Base-by-base conservation (phyloP, 2,113 vertebrate genomes). In the Leucosticte australis region DNA sequence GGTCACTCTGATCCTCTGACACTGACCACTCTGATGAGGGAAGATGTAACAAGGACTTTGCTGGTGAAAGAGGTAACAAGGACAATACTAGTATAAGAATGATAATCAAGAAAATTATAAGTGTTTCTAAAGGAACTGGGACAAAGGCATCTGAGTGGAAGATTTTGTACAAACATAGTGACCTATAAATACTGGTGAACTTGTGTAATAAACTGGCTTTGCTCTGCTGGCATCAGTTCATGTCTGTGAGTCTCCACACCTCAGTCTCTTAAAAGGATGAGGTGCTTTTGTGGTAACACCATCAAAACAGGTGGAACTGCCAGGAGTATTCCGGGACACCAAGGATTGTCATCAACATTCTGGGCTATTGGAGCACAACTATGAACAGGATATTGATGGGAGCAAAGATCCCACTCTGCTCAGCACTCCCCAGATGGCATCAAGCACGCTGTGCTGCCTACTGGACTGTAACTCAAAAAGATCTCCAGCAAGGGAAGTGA, bases 11-110 rank as follows among this genome's bases (percentile, higher is more conserved):
- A 69, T 19, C 14, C 27, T 16, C 27, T 50, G 46, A 37, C 0
- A 0, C n/a, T 37, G n/a, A 22, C 35, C 1, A 3, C 35, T 70
- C 49, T 52, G 49, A 70, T 0, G 2, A 52, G 68, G 46, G 49
- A 23, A 52, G 20, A 52, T 39, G 12, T 23, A 23, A 50, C 47
- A 52, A 70, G 35, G 35, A 23, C 6, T 52, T 52, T 52, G 49
- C 27, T 52, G 19, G n/a, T 3, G 1, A 70, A 70, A 18, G 49
- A 39, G 27, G 21, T 23, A 52, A 70, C 35, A 23, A 70, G 35
- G 68, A 71, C 49, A 39, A 41, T 24, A 24, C 28, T 49, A 22
- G 28, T 1, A 4, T 31, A 13, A 53, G 68, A 41, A 53, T 22
- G 20, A 31, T 70, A 31, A 31, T 31, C 4, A 5, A 41, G 20